phyloP scores from a whole-genome alignment of 2,113 vertebrate species.

The Emydocephalus ijimae region DNA sequence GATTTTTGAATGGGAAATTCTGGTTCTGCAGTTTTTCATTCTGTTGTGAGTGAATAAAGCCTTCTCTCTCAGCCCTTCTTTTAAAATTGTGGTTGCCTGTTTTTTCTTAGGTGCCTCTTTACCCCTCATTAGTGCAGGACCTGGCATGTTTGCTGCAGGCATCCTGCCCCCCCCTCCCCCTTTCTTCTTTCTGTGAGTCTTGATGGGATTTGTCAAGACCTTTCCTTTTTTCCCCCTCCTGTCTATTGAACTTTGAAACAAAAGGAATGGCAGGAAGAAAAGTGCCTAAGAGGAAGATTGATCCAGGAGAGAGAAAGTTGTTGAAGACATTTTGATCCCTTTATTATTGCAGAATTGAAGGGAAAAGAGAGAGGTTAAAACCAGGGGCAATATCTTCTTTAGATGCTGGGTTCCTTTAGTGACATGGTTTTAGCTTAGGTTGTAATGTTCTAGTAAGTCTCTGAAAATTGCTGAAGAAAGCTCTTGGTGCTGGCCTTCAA shows the following conservation, averaged over 20 bases:
- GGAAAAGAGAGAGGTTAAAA: constrained; percentile 24
- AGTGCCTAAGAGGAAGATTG: constrained; percentile 48
- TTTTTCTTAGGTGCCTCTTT: constrained; percentile 28
- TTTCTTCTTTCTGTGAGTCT: constrained; percentile 35
- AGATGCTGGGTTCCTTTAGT: background rate
- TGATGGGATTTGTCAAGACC: constrained; percentile 70
- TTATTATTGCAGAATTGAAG: background rate
- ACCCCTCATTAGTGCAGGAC: constrained; percentile 60
- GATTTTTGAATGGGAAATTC: background rate
- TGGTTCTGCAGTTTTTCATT: background rate
- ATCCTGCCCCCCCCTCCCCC: background rate
- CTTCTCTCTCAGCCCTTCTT: background rate
- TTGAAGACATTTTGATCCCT: constrained; percentile 45
- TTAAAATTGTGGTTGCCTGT: constrained; percentile 24
- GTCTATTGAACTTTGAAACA: constrained; percentile 66
- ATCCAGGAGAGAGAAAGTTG: constrained; percentile 19
- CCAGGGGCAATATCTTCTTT: background rate
- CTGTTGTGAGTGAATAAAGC: background rate
- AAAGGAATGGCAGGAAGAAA: constrained; percentile 61
- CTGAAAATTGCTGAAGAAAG: background rate
- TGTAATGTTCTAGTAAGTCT: background rate
- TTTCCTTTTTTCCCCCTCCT: constrained; percentile 64
- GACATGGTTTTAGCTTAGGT: background rate
- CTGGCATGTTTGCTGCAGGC: constrained; percentile 58
- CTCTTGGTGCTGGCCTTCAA: background rate